Conservation (phyloP, 2,113 vertebrate genomes). For the Salminus brasiliensis region DNA sequence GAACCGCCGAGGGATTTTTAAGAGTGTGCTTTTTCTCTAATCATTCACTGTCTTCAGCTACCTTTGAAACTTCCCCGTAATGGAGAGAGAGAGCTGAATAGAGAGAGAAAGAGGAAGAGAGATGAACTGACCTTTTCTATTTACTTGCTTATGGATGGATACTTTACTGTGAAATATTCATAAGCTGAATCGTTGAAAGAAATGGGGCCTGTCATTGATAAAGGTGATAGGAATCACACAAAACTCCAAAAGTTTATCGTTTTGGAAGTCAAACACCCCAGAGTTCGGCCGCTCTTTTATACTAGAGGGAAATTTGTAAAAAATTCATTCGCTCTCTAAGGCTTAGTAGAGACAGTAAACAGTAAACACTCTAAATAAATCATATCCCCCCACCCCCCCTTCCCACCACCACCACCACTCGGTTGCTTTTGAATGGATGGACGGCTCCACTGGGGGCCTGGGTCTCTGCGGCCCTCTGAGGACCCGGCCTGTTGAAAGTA, state of each 20-base stretch:
- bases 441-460: constrained; percentile 57
- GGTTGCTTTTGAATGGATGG: constrained; percentile 65
- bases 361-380: constrained; percentile 83
- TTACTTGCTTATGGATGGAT: constrained; percentile 22
- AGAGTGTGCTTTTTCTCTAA: not conserved
- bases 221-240: constrained; percentile 65
- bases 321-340: constrained; percentile 68
- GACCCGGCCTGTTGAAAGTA: constrained; percentile 71
- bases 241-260: constrained; percentile 60
- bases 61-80: not conserved
- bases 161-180: constrained; percentile 54
- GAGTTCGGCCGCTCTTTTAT: constrained; percentile 55
- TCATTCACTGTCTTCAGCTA: not conserved
- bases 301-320: constrained; percentile 62
- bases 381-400: constrained; percentile 60
- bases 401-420: too few species aligned
- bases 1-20: too few species aligned
- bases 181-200: constrained; percentile 31
- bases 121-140: constrained; percentile 7
- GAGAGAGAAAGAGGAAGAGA: not conserved
- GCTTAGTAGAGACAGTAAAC: constrained; percentile 64
- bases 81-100: not conserved
- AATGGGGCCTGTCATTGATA: constrained; percentile 53
- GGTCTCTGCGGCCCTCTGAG: constrained; percentile 69
- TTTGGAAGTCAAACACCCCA: constrained; percentile 60